phyloP scores from a whole-genome alignment of 1,140 invertebrate genomes.

The Lordiphosa clarofinis region DNA sequence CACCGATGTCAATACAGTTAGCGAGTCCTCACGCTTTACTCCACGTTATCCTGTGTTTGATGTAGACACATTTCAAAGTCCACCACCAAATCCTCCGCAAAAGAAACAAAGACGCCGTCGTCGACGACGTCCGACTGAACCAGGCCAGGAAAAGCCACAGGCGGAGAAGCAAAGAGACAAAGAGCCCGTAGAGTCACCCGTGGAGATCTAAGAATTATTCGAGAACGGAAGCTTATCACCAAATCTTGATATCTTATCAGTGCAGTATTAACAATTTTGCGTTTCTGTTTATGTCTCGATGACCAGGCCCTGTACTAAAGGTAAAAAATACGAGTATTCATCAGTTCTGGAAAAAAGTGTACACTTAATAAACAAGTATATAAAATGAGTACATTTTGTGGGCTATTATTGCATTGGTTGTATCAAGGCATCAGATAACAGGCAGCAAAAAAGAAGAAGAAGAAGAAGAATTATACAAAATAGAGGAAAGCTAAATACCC shows the following conservation, averaged over 20 bases:
- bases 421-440: too few species aligned
- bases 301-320: too few species aligned
- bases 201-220: slow-evolving; percentile 46
- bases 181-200: slow-evolving; percentile 59
- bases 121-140: slow-evolving; percentile 28
- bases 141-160: slow-evolving; percentile 20
- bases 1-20: slow-evolving; percentile 66
- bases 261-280: slow-evolving; percentile 42
- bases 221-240: too few species aligned
- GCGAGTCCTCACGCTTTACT: slow-evolving; percentile 58
- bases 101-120: slow-evolving; percentile 58
- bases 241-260: slow-evolving; percentile 54
- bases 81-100: slow-evolving; percentile 62
- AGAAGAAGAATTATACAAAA: too few species aligned
- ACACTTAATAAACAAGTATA: too few species aligned
- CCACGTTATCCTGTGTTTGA: slow-evolving; percentile 74
- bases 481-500: too few species aligned
- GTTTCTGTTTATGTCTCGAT: too few species aligned
- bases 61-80: slow-evolving; percentile 62
- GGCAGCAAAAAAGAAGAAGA: too few species aligned
- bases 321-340: too few species aligned
- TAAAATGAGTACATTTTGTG: too few species aligned
- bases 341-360: too few species aligned
- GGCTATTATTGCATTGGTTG: too few species aligned
- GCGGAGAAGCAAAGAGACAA: slow-evolving; percentile 19